Evolutionary conservation across 2,888 invertebrate species (phyloP).

Genomic region (Allygus modestus): DNA sequence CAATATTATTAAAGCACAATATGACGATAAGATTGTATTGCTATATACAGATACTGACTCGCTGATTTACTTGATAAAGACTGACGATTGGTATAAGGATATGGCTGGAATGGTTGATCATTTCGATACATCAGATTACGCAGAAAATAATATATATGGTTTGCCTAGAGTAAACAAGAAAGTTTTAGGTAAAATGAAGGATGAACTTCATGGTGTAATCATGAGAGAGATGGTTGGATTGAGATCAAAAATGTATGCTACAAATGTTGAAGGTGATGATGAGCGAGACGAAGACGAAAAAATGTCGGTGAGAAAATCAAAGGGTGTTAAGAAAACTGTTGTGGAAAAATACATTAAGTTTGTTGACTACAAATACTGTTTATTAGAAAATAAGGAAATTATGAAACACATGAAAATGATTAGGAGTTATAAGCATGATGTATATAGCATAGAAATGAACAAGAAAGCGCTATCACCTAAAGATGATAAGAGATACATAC

Average conservation of each 20-base stretch:
- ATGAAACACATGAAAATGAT: constrained; percentile 11
- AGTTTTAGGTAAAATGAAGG: constrained; percentile 60
- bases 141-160: constrained; percentile 16
- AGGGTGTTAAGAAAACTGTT: background rate
- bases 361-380: constrained; percentile 20
- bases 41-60: constrained; percentile 50
- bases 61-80: constrained; percentile 38
- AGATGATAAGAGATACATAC: too few relatives aligned
- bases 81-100: constrained; percentile 56
- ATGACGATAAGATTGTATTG: background rate
- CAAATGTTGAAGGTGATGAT: background rate
- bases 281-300: background rate
- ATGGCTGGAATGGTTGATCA: constrained; percentile 37
- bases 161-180: constrained; percentile 57
- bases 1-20: constrained; percentile 19
- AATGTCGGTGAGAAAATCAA: constrained; percentile 1
- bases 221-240: constrained; percentile 11
- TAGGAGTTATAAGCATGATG: constrained; percentile 20
- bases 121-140: constrained; percentile 55
- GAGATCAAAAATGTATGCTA: constrained; percentile 34
- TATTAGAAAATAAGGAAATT: background rate
- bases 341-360: too few relatives aligned
- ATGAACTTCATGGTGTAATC: constrained; percentile 56
- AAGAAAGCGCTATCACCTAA: too few relatives aligned
- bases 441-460: too few relatives aligned